phyloP scores from a whole-genome alignment of 1,140 invertebrate genomes.

The Ceratoteleas bidentatus region DNA sequence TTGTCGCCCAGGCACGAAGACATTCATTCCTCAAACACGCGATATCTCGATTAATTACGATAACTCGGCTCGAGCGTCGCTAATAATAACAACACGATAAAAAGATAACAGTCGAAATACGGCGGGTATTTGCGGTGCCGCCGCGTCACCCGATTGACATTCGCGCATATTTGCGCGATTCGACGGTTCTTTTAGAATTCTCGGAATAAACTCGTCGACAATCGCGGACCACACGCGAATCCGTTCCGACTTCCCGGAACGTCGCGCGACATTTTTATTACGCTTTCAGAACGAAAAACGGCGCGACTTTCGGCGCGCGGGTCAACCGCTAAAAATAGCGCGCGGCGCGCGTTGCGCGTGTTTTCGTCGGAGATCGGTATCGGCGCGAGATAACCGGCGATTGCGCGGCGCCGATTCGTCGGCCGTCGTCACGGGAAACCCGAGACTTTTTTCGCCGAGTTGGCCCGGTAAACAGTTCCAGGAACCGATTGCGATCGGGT shows the following conservation, averaged over 20 bases:
- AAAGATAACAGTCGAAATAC: slow-evolving; percentile 51
- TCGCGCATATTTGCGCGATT: slow-evolving; percentile 53
- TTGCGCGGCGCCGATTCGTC: no score
- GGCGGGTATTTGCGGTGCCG: slow-evolving; percentile 49
- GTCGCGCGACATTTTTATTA: slow-evolving; percentile 36
- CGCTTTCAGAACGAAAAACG: slow-evolving; percentile 26
- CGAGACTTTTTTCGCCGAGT: no score
- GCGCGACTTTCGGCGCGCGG: background rate
- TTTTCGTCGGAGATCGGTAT: no score
- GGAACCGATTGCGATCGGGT: no score
- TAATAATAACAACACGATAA: slow-evolving; percentile 56
- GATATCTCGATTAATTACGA: slow-evolving; percentile 50
- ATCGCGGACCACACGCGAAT: slow-evolving; percentile 37
- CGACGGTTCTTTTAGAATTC: slow-evolving; percentile 63
- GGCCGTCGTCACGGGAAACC: no score
- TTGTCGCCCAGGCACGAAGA: slow-evolving; percentile 13
- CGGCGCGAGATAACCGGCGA: no score
- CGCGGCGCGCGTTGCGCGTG: no score
- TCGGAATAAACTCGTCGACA: slow-evolving; percentile 40
- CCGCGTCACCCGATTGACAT: slow-evolving; percentile 62
- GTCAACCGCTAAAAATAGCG: no score
- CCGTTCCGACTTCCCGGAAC: slow-evolving; percentile 27
- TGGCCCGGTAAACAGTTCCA: no score
- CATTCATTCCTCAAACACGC: slow-evolving; percentile 25
- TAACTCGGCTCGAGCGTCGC: slow-evolving; percentile 15